Conservation (phyloP, 2,113 vertebrate genomes). For the Crotalus tigris region DNA sequence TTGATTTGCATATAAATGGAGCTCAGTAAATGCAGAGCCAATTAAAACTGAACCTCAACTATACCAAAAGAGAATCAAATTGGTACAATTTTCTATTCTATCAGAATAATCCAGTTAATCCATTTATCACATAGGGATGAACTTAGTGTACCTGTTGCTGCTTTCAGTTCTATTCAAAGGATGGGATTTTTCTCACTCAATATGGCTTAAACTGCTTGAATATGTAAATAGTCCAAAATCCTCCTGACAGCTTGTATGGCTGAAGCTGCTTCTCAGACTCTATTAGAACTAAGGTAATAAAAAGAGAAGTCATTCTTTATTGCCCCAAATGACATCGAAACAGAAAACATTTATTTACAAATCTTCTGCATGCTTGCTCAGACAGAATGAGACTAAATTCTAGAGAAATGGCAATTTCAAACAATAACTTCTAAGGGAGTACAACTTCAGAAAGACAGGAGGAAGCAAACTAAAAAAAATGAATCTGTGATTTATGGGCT, state of each 20-base stretch:
- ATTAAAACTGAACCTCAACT: slow-evolving; percentile 11
- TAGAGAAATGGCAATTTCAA: neutral
- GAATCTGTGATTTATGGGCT: neutral
- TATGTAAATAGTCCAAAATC: slow-evolving; percentile 35
- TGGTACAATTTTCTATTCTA: slow-evolving; percentile 22
- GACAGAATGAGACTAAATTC: neutral
- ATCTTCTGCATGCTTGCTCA: neutral
- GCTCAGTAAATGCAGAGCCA: neutral
- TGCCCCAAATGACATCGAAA: neutral
- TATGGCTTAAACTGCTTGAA: slow-evolving; percentile 28
- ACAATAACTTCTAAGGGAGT: neutral
- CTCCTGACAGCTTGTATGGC: slow-evolving; percentile 6
- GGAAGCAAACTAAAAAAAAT: neutral
- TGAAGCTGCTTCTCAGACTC: neutral
- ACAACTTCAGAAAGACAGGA: neutral
- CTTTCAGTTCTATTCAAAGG: slow-evolving; percentile 21
- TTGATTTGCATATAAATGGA: neutral
- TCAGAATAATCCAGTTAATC: slow-evolving; percentile 30
- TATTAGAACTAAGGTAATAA: slow-evolving; percentile 8
- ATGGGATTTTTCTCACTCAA: slow-evolving; percentile 47
- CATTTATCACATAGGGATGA: slow-evolving; percentile 25
- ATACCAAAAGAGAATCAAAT: slow-evolving; percentile 17
- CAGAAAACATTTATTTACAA: neutral
- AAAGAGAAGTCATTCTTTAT: neutral
- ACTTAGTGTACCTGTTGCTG: neutral